phyloP scores from a whole-genome alignment of 37 sponge, comb jelly and placozoan species.

The Petrosia ficiformis region DNA sequence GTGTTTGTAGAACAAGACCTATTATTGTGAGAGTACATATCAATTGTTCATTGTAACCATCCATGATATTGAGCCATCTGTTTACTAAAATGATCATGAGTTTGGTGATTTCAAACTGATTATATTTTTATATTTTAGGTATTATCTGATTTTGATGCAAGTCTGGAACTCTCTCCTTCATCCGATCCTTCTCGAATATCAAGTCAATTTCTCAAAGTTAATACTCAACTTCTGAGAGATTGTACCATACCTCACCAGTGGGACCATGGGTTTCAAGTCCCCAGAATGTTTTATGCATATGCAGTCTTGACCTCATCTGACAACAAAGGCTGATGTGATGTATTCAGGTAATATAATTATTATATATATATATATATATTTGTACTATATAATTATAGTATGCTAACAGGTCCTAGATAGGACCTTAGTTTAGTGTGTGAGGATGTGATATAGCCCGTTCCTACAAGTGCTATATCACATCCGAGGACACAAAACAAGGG shows the following conservation, averaged over 20 bases:
- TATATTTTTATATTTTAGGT: not conserved
- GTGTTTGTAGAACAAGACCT: conserved; percentile 7
- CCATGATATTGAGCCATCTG: no score
- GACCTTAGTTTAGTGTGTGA: no score
- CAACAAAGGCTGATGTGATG: not conserved
- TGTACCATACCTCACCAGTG: conserved; percentile 7
- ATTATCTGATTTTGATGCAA: conserved; percentile 11
- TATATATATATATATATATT: no score
- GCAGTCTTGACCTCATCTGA: not conserved
- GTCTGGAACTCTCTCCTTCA: not conserved
- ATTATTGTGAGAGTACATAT: not conserved
- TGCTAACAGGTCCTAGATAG: no score
- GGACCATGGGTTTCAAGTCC: conserved; percentile 6
- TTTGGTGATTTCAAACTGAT: not conserved
- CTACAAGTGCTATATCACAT: no score
- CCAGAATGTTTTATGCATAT: not conserved
- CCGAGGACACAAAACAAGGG: no score
- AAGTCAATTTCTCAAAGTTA: not conserved
- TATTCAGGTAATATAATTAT: not conserved
- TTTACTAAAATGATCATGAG: no score
- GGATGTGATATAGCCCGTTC: no score
- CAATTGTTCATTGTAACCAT: not conserved
- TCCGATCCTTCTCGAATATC: not conserved
- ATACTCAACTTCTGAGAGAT: not conserved
- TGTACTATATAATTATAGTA: no score